phyloP scores from a whole-genome alignment of 2,113 vertebrate species.

The Vulpes lagopus region DNA sequence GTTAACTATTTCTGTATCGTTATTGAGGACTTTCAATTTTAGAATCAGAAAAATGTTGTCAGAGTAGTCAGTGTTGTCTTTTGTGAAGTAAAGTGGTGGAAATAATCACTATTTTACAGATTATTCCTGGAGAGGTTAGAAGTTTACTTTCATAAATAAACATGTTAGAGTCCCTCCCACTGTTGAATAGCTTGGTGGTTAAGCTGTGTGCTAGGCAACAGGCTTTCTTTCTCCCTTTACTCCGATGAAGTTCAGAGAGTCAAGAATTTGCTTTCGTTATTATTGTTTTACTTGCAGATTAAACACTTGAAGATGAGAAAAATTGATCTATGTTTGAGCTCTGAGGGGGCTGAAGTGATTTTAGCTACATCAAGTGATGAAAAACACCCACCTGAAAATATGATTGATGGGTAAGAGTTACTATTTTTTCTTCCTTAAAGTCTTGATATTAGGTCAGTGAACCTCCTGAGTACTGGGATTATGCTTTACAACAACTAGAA shows the following conservation, averaged over 20 bases:
- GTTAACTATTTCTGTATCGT: slow-evolving; percentile 38
- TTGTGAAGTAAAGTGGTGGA: background rate
- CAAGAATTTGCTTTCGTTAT: background rate
- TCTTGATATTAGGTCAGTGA: background rate
- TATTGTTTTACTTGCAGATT: slow-evolving; percentile 63
- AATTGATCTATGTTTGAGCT: slow-evolving; percentile 86
- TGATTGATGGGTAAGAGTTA: slow-evolving; percentile 92
- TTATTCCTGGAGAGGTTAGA: slow-evolving; percentile 43
- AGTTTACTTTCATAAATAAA: slow-evolving; percentile 59
- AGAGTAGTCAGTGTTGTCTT: slow-evolving; percentile 14
- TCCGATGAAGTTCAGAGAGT: background rate
- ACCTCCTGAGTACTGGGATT: background rate
- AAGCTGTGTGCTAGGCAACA: slow-evolving; percentile 69
- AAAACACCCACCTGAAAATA: slow-evolving; percentile 92
- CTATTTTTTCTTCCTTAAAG: background rate
- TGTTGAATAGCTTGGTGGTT: slow-evolving; percentile 57
- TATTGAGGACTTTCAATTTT: slow-evolving; percentile 61
- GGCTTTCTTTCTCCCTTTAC: slow-evolving; percentile 31
- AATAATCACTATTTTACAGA: background rate
- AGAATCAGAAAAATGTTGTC: slow-evolving; percentile 29
- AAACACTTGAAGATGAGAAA: slow-evolving; percentile 72
- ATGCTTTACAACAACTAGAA: background rate
- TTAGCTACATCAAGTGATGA: slow-evolving; percentile 93
- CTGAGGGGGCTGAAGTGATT: slow-evolving; percentile 90
- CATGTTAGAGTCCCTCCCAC: slow-evolving; percentile 1